Evolutionary conservation across 2,888 invertebrate genomes (phyloP).

Genomic region (Cephus spinipes): DNA sequence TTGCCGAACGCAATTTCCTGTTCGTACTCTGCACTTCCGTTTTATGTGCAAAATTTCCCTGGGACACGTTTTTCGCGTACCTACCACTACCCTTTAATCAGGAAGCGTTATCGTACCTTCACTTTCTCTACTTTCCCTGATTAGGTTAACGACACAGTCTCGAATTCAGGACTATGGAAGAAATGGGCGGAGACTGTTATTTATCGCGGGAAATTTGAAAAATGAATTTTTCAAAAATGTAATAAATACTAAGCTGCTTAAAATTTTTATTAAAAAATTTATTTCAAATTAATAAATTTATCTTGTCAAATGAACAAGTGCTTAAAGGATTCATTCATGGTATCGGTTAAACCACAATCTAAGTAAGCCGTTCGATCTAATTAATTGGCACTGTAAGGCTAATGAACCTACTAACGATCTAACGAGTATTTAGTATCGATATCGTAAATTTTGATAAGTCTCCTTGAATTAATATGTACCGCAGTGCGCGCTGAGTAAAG

Average conservation of each 20-base stretch:
- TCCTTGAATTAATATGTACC: not conserved
- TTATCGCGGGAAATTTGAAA: not conserved
- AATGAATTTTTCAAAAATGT: not conserved
- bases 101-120: not conserved
- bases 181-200: no score
- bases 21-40: conserved; percentile 14
- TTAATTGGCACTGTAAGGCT: no score
- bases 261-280: no score
- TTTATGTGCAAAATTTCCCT: not conserved
- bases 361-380: not conserved
- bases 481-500: not conserved
- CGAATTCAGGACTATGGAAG: no score
- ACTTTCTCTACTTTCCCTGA: not conserved
- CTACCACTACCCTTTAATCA: not conserved
- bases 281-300: no score
- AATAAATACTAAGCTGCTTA: no score
- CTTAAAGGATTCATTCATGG: not conserved
- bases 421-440: not conserved
- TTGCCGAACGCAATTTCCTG: conserved; percentile 60
- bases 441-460: not conserved
- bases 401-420: not conserved
- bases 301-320: not conserved
- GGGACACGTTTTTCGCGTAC: not conserved
- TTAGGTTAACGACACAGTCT: not conserved
- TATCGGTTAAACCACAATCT: not conserved